Percentiles rank a stretch among this genome's conserved stretches.
These are phyloP conservation scores for Noctua pronuba DNA, from an alignment of 2,888 invertebrate species.

Conservation along the genomic window DNA sequence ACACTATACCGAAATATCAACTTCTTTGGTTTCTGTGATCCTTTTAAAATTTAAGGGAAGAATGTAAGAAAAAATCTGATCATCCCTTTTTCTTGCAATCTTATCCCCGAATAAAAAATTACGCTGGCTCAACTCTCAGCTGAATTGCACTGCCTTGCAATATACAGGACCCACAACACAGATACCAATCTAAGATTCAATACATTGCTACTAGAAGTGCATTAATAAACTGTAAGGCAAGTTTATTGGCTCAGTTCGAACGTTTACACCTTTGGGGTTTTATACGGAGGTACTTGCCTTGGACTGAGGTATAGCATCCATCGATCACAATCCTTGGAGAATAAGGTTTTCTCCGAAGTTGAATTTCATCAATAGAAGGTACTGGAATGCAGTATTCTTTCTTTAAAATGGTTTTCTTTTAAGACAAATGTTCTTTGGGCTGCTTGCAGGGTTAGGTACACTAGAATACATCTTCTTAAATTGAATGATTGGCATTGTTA, in stretches of 20 bases:
- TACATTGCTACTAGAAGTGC: conserved; percentile 44
- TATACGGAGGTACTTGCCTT: conserved; percentile 30
- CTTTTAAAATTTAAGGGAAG: neutral
- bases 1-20: neutral
- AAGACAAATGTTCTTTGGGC: neutral
- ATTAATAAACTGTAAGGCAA: conserved; percentile 58
- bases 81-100: neutral
- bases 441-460: neutral
- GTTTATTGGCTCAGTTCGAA: conserved; percentile 51
- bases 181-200: conserved; percentile 50
- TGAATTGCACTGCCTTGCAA: conserved; percentile 10
- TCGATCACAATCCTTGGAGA: conserved; percentile 58
- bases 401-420: neutral
- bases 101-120: neutral
- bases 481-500: neutral
- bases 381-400: conserved; percentile 23
- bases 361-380: conserved; percentile 41
- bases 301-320: conserved; percentile 47
- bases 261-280: conserved; percentile 55
- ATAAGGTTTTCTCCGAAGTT: conserved; percentile 44
- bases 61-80: neutral
- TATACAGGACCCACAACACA: conserved; percentile 5
- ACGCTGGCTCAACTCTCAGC: neutral
- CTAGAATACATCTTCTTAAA: neutral
- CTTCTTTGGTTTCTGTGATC: neutral